Evolutionary conservation across 2,797 vertebrate species (phyloP), one percentile per base, ranked within the genome.

Genomic region (Glossophaga mutica): DNA sequence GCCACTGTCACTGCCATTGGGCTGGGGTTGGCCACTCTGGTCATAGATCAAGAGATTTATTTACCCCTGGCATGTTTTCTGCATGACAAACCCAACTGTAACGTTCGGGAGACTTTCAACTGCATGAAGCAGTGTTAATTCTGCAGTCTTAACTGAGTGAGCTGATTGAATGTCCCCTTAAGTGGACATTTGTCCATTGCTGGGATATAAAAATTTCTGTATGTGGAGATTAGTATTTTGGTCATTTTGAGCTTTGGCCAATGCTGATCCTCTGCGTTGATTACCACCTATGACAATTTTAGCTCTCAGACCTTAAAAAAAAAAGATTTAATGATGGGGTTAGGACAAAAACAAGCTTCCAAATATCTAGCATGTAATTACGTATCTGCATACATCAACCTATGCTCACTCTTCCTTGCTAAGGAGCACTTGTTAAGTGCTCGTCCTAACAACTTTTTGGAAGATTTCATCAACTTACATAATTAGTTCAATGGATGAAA

Each of bases 301-400:
- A 98, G 96, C 52, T 98, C 92, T 96, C 34, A 97, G 87, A 85
- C 32, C 22, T 87, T 94, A 94, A 77, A 97, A 97, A 96, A 48
- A 97, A 97, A 96, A 67, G 71, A 52, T 57, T 37, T 94, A 98
- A 97, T 96, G 86, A 97, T 52, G 88, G 93, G 87, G 90, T 98
- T 98, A 98, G 95, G 77, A 94, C 81, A 90, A 97, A 96, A 94
- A 96, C 76, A 97, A 98, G 78, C 77, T 98, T 98, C 96, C 87
- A 96, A 97, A 97, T 94, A 95, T 71, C 76, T 88, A 90, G 67
- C 37, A n/a, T 94, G 84, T 92, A 97, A 96, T 98, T 97, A 95
- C 2, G 90, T 96, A 90, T 90, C 78, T 98, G 96, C 94, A 74
- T 57, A 84, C 93, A 92, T 65, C 83, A 96, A 37, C n/a, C 39